Evolutionary conservation across 2,797 vertebrate genomes (phyloP).

Genomic region (Yasuhikotakia modesta): DNA sequence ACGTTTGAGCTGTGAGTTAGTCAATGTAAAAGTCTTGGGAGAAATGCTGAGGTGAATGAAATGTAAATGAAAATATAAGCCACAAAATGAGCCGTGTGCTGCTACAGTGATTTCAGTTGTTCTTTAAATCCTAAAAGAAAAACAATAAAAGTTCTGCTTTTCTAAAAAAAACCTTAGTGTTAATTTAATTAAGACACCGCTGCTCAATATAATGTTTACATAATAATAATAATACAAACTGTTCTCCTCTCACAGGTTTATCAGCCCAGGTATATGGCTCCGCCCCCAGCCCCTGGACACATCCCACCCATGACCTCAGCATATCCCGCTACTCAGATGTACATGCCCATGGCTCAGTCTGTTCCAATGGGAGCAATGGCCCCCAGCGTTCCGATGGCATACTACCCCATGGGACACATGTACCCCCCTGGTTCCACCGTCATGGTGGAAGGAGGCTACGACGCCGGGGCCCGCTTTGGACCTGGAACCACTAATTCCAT

Average conservation of each 20-base stretch:
- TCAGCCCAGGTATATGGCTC: constrained; percentile 92
- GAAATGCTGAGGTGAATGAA: background rate
- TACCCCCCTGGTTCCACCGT: constrained; percentile 88
- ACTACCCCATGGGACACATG: constrained; percentile 89
- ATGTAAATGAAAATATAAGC: background rate
- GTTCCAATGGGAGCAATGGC: constrained; percentile 84
- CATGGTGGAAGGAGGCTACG: constrained; percentile 87
- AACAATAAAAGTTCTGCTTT: background rate
- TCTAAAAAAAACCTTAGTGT: background rate
- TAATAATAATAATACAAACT: background rate
- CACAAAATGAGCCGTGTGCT: background rate
- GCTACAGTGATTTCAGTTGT: background rate
- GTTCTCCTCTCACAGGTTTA: constrained; percentile 82
- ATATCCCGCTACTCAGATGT: constrained; percentile 88
- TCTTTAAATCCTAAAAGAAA: background rate
- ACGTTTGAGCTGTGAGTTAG: background rate
- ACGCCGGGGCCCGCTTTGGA: constrained; percentile 90
- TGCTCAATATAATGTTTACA: background rate
- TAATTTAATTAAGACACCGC: background rate
- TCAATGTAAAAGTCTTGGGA: background rate
- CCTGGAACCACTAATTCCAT: constrained; percentile 80
- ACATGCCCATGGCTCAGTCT: constrained; percentile 87
- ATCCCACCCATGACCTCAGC: constrained; percentile 88
- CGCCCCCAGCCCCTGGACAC: constrained; percentile 82
- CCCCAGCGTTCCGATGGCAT: constrained; percentile 91